Percentiles rank a stretch among this genome's conserved stretches.
phyloP scores from a whole-genome alignment of 1,140 invertebrate species.

The Leguminivora glycinivorella region DNA sequence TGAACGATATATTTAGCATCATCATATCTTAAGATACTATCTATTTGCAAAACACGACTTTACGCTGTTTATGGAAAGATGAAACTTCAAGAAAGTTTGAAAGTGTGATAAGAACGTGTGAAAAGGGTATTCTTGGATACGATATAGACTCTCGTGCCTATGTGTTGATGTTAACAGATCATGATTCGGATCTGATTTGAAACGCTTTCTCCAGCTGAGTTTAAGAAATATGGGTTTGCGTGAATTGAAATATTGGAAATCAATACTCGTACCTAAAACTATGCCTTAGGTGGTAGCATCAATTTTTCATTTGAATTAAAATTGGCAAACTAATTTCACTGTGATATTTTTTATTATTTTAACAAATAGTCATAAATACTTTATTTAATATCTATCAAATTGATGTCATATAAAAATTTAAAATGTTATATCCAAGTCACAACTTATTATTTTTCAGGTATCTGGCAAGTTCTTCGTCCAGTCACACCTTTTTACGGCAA shows the following conservation, averaged over 20 bases:
- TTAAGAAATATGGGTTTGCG: slow-evolving; percentile 11
- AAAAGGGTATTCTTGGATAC: slow-evolving; percentile 29
- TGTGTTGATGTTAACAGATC: slow-evolving; percentile 66
- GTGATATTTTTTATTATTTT: no score
- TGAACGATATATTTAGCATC: neutral
- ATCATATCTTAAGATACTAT: neutral
- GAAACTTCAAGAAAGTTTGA: neutral
- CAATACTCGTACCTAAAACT: neutral
- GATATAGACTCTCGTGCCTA: slow-evolving; percentile 49
- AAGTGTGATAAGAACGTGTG: neutral
- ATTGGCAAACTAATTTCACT: no score
- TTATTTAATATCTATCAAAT: no score
- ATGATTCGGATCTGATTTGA: slow-evolving; percentile 70
- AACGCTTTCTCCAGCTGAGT: slow-evolving; percentile 43
- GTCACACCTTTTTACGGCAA: slow-evolving; percentile 6
- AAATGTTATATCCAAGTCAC: no score
- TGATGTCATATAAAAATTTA: neutral
- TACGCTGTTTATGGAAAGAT: neutral
- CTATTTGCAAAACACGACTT: neutral
- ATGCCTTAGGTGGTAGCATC: no score
- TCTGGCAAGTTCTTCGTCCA: neutral
- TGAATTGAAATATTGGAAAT: neutral
- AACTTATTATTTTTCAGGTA: neutral
- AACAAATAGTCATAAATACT: no score
- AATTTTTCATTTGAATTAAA: no score